Evolutionary conservation across 2,888 invertebrate genomes (phyloP).

Genomic region (Atherix ibis): DNA sequence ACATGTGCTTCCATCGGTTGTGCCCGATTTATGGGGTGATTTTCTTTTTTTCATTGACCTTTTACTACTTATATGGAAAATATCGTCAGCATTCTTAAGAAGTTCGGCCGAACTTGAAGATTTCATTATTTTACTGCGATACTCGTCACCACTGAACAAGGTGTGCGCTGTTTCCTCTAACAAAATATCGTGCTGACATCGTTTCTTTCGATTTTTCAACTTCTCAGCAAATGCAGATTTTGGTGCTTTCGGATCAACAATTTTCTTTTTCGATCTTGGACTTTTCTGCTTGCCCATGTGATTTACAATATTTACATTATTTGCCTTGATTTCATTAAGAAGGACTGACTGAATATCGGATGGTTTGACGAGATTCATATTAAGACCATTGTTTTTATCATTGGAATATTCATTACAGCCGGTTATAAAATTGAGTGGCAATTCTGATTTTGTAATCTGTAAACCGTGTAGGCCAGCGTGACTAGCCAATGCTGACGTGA

Average conservation of each 20-base stretch:
- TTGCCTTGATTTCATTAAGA: no score
- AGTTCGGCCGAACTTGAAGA: slow-evolving; percentile 5
- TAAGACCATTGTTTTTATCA: background rate
- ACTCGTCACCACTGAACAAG: slow-evolving; percentile 1
- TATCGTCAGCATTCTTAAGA: slow-evolving; percentile 5
- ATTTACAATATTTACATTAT: no score
- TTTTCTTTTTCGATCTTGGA: no score
- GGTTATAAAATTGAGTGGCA: background rate
- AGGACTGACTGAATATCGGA: no score
- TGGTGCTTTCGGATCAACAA: no score
- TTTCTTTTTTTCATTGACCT: no score
- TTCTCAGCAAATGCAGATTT: slow-evolving; percentile 8
- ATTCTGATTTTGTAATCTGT: background rate
- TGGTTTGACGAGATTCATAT: no score
- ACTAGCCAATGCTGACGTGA: slow-evolving; percentile 19
- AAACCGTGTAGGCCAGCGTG: slow-evolving; percentile 1
- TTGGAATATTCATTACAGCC: background rate
- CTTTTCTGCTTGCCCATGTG: no score
- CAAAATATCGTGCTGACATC: slow-evolving; percentile 11
- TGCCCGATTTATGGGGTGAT: no score
- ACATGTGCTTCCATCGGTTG: no score
- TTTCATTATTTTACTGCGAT: background rate
- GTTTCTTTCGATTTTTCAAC: slow-evolving; percentile 12
- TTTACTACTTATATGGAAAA: no score
- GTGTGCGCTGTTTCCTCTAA: slow-evolving; percentile 9